Conservation (phyloP, 2,113 vertebrate genomes). For the Egretta garzetta region DNA sequence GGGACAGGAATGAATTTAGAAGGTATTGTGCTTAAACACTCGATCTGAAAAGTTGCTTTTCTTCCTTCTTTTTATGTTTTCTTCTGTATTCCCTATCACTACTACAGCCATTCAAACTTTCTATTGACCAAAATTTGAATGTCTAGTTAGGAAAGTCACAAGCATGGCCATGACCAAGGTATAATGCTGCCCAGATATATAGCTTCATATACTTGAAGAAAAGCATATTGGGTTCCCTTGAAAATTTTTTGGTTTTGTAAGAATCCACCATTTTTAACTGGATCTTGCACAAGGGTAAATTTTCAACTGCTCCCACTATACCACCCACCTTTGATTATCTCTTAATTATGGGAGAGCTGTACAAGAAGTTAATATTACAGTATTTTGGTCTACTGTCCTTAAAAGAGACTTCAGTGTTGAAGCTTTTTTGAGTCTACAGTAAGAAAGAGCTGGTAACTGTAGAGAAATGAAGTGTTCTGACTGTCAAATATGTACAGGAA, state of each 20-base stretch:
- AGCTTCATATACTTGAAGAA: not conserved
- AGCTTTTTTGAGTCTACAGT: not conserved
- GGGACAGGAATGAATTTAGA: slow-evolving; percentile 92
- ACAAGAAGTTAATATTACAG: not conserved
- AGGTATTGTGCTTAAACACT: slow-evolving; percentile 76
- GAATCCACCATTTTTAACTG: not conserved
- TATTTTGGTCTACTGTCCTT: not conserved
- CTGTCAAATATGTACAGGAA: not conserved
- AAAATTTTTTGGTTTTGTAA: not conserved
- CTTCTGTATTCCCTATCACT: not conserved
- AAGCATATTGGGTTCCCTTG: not conserved
- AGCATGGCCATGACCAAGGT: not conserved
- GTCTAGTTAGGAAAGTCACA: not conserved
- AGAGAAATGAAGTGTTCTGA: not conserved
- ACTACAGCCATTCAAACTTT: not conserved
- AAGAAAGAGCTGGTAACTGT: not conserved
- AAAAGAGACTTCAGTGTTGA: not conserved
- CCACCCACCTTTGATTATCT: not conserved
- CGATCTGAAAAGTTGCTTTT: not conserved
- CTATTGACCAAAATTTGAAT: not conserved
- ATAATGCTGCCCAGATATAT: not conserved
- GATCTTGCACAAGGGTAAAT: not conserved
- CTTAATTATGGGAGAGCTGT: not conserved
- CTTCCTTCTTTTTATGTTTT: not conserved
- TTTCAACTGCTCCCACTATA: not conserved